Base-by-base conservation (phyloP, 2,888 invertebrate species). In the Cosmopolites sordidus region DNA sequence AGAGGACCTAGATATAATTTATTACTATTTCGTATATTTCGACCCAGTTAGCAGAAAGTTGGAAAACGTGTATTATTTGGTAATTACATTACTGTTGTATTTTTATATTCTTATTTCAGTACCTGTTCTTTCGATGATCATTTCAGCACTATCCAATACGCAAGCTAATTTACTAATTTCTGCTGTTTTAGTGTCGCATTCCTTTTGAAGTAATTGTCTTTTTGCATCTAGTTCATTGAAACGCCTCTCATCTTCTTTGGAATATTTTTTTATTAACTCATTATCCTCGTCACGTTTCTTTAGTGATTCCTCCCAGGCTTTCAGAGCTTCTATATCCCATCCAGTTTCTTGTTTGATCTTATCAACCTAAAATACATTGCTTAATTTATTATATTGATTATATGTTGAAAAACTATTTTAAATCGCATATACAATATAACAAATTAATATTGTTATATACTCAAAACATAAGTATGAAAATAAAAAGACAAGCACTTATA, bases 291-390 rank as follows among this genome's bases (percentile, higher is more conserved):
- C 81, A 30, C 82, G 81, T 52, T 83, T 79, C 59, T 82, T 80
- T 51, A 90, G 76, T 0, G 84, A 81, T 39, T 86, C 83, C 17
- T 85, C 82, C 86, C 87, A 89, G 45, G 85, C 84, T 41, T 80
- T 75, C 47, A 89, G 68, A 0, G 84, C 84, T 14, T 81, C 81
- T 17, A 81, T 76, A 59, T 86, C 87, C 69, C 86, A 84, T 52
- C 83, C 81, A 1, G 89, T 83, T 60, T 82, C 82, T 17, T 76
- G 75, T 62, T 87, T 86, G 9, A 84, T 67, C 8, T 74, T 70
- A 56, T 86, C 83, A 27, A 89, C 53, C 56, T 33, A 12, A 12
- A 33, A 9, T 6, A 27, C 27, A 9, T 27, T 27, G 5, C 9
- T 6, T 9, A 27, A 27, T 27, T 27, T n/a, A n/a, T n/a, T n/a